These are phyloP conservation scores for Cactoblastis cactorum DNA, from an alignment of 2,888 invertebrate species.

Conservation along the genomic window DNA sequence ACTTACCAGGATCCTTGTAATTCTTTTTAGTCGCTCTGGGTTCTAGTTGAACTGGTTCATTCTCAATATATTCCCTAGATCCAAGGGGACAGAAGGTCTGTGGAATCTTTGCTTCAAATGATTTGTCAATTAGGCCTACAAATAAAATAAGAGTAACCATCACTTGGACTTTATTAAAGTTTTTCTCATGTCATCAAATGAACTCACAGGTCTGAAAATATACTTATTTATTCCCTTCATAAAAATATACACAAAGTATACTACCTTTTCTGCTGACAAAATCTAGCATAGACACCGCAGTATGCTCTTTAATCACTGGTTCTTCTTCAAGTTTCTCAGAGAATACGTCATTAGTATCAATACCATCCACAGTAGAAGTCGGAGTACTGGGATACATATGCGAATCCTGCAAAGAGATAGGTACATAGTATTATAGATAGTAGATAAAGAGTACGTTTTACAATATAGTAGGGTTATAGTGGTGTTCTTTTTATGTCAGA, in stretches of 20 bases:
- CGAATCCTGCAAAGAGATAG: not conserved
- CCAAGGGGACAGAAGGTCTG: conserved; percentile 26
- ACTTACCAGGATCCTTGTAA: not conserved
- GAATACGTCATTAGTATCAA: not conserved
- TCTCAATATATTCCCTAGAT: conserved; percentile 29
- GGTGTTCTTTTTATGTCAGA: too few relatives aligned
- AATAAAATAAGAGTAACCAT: not conserved
- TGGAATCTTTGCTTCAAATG: conserved; percentile 33
- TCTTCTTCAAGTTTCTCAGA: not conserved
- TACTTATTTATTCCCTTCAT: too few relatives aligned
- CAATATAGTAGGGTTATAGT: too few relatives aligned
- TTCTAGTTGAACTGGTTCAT: conserved; percentile 2
- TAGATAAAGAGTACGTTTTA: too few relatives aligned
- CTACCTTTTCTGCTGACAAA: conserved; percentile 6
- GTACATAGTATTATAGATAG: too few relatives aligned
- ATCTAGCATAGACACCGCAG: conserved; percentile 10
- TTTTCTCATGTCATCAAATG: too few relatives aligned
- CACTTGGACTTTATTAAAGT: too few relatives aligned
- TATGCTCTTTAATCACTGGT: not conserved
- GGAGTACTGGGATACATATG: not conserved
- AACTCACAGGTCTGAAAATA: too few relatives aligned
- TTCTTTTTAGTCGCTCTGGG: not conserved
- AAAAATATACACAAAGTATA: not conserved
- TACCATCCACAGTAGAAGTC: not conserved
- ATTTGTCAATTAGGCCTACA: conserved; percentile 34